Evolutionary conservation across 1,140 invertebrate species (phyloP), one percentile per base, ranked within the genome.

Genomic region (Macrotrachela quadricornifera): DNA sequence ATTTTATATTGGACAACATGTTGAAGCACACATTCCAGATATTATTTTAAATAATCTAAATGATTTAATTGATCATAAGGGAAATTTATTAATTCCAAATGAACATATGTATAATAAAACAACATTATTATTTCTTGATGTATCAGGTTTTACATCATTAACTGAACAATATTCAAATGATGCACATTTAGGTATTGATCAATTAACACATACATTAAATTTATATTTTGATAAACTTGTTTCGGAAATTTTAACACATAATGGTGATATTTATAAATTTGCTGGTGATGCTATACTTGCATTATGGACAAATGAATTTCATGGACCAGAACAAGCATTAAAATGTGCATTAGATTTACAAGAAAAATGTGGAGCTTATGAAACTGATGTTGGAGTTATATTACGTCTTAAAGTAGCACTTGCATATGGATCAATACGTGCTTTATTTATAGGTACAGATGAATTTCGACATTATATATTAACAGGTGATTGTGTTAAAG

Each of bases 191-290:
- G 61, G 60, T 13, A 59, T 58, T 16, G 60, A 61, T 42, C 57
- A 60, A 50, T 51, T 63, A 1, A 60, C 61, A 15, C 60, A 57
- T 44, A 59, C 57, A 11, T 47, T 63, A 8, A 63, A 63, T 50
- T 55, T 42, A 14, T 63, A 63, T 49, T 49, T 64, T 1, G 59
- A 59, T 18, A 58, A 58, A 40, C 55, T 64, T 12, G 63, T 63
- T 13, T 57, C 59, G 11, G 56, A 55, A 9, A 61, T 64, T 16
- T 44, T 64, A 11, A 40, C 44, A n/a, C 55, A 59, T 46, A 59
- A 62, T 42, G 62, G 63, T 15, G 63, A 64, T 56, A 58, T 64
- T 30, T 54, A 63, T 1, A 63, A 64, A 57, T 64, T 62, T 59
- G 62, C 63, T 51, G 62, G 63, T 40, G 63, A 64, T 58, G 63